Conservation (phyloP, 53 echinoderm and acorn worm genomes). For the Hippasteria phrygiana region DNA sequence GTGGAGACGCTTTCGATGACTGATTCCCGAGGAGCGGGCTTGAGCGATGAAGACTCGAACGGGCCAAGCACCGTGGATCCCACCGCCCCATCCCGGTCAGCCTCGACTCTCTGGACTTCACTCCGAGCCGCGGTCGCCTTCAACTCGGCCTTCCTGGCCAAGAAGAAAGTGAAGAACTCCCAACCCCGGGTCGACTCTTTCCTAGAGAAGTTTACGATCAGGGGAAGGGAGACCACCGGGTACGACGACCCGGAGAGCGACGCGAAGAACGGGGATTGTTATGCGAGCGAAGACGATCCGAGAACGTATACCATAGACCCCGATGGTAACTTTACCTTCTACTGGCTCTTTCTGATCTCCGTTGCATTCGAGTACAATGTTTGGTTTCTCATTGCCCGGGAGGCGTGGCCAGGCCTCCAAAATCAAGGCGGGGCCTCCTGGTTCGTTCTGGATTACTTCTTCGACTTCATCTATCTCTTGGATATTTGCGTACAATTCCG, state of each 20-base stretch:
- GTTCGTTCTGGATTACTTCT: constrained; percentile 91
- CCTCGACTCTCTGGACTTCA: constrained; percentile 74
- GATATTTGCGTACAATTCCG: constrained; percentile 88
- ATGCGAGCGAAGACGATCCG: constrained; percentile 37
- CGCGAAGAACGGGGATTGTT: constrained; percentile 23
- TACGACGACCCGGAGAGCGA: constrained; percentile 4
- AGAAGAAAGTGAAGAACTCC: constrained; percentile 64
- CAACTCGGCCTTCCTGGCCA: constrained; percentile 55
- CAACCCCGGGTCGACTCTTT: constrained; percentile 82
- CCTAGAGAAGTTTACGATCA: constrained; percentile 85
- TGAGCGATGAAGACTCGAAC: neutral
- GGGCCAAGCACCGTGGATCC: neutral
- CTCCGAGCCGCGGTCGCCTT: constrained; percentile 71
- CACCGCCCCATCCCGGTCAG: neutral
- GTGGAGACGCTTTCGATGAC: neutral
- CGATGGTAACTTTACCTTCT: constrained; percentile 81
- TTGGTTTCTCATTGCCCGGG: constrained; percentile 90
- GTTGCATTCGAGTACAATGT: constrained; percentile 85
- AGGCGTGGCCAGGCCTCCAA: constrained; percentile 94
- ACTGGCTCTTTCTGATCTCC: constrained; percentile 83
- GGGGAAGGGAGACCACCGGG: constrained; percentile 63
- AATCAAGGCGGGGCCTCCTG: constrained; percentile 57
- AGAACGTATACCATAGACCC: constrained; percentile 68
- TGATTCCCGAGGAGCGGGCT: neutral
- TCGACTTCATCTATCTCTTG: constrained; percentile 82